These are phyloP conservation scores for Lydus trimaculatus DNA, from an alignment of 2,888 invertebrate species.

Conservation along the genomic window DNA sequence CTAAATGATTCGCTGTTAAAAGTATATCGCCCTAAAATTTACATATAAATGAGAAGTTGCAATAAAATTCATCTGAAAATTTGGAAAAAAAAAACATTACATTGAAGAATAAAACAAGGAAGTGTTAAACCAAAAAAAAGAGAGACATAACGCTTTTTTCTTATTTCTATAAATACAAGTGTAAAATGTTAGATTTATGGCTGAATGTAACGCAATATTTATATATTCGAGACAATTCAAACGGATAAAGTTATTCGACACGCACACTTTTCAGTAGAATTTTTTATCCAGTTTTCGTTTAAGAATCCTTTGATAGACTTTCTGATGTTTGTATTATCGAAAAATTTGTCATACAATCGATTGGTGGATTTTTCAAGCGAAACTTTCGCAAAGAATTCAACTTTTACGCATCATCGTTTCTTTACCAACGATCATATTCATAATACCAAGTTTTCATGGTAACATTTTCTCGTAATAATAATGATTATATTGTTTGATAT, in stretches of 20 bases:
- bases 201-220: conserved; percentile 1
- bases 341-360: background rate
- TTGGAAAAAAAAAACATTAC: background rate
- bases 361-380: background rate
- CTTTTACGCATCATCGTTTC: too few relatives aligned
- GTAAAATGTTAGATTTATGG: conserved; percentile 21
- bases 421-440: background rate
- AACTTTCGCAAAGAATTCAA: too few relatives aligned
- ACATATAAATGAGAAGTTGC: conserved; percentile 55
- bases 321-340: background rate
- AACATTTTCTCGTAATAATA: background rate
- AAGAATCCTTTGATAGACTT: background rate
- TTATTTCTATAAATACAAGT: conserved; percentile 19
- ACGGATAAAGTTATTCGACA: conserved; percentile 8
- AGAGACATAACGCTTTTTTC: background rate
- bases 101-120: background rate
- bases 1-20: conserved; percentile 22
- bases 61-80: conserved; percentile 28
- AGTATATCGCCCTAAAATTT: conserved; percentile 40
- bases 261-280: background rate
- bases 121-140: background rate
- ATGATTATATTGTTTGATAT: background rate
- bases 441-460: background rate
- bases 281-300: background rate
- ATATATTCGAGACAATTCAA: background rate